A percentile compares a stretch with the other conserved stretches of the same genome.
Evolutionary conservation across 2,888 invertebrate species (phyloP).

Genomic region (Epinotia bilunana): DNA sequence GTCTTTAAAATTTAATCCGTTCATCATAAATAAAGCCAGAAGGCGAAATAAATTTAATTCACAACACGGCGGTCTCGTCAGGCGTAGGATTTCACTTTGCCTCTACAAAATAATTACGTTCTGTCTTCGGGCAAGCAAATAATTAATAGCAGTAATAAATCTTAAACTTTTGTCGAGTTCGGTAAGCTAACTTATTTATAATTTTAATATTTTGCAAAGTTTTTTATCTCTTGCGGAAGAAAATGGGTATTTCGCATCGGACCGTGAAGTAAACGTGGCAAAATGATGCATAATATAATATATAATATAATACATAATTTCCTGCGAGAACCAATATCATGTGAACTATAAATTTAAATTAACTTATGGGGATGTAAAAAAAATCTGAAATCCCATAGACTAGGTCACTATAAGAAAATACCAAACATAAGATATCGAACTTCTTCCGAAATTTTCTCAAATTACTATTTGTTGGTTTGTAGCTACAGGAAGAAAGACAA

Average conservation of each 20-base stretch:
- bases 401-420: too few species aligned
- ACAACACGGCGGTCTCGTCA: conserved; percentile 58
- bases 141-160: conserved; percentile 74
- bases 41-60: conserved; percentile 57
- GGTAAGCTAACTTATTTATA: conserved; percentile 66
- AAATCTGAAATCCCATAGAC: too few species aligned
- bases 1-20: conserved; percentile 54
- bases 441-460: too few species aligned
- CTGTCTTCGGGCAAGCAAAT: conserved; percentile 69
- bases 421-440: too few species aligned
- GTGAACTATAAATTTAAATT: background rate
- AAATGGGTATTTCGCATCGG: conserved; percentile 33
- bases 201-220: conserved; percentile 57
- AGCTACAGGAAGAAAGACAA: too few species aligned
- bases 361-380: too few species aligned
- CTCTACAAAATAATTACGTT: conserved; percentile 70
- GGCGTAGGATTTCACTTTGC: conserved; percentile 69
- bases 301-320: too few species aligned
- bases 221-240: conserved; percentile 48
- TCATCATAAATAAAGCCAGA: conserved; percentile 54
- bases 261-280: background rate
- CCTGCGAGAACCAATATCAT: background rate
- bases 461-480: too few species aligned
- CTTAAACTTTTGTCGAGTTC: conserved; percentile 69
- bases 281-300: background rate